Base-by-base conservation (phyloP, 2,113 vertebrate genomes). In the Hepsetus odoe region DNA sequence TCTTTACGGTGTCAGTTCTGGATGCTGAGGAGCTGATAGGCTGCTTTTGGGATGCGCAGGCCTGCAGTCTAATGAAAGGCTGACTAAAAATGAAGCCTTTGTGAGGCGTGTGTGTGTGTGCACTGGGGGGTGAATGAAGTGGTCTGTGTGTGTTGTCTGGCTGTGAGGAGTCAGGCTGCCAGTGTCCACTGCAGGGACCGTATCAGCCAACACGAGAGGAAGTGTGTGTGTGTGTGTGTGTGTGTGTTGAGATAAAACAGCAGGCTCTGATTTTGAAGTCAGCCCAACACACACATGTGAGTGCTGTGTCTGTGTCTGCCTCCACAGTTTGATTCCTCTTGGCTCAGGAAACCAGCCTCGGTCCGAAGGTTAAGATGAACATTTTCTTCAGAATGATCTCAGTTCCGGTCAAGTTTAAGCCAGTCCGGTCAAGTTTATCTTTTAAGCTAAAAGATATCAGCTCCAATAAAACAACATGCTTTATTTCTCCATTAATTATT, bases 211-310 rank as follows among this genome's bases (percentile, higher is more conserved):
- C 38, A 32, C 2, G 26, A 58, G 55, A 28, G 78, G 66, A 68
- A 68, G 32, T 20, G 76, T 61, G 66, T 59, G 16, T 68, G 35
- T 73, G 35, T 72, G 18, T 68, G 38, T 49, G 30, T 11, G 24
- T 33, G 53, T 64, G 51, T n/a, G 55, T 77, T 84, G 70, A 78
- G 46, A 77, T 77, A 51, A 51, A 72, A 35, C 61, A 53, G 68
- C 67, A 73, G 53, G 44, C 66, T 74, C 32, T 70, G 58, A 51
- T 58, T 30, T 55, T 58, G n/a, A 74, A 68, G 46, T 71, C 30
- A 32, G 28, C 26, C 16, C 32, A 69, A 22, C 44, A 65, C 12
- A 69, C 18, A 38, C 35, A 22, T 22, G 51, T 46, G 49, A 46
- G 72, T 35, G 30, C 30, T 61, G 32, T 69, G 58, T 80, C 30